Base-by-base conservation (phyloP, 2,113 vertebrate genomes). In the Coptodon rendalli region DNA sequence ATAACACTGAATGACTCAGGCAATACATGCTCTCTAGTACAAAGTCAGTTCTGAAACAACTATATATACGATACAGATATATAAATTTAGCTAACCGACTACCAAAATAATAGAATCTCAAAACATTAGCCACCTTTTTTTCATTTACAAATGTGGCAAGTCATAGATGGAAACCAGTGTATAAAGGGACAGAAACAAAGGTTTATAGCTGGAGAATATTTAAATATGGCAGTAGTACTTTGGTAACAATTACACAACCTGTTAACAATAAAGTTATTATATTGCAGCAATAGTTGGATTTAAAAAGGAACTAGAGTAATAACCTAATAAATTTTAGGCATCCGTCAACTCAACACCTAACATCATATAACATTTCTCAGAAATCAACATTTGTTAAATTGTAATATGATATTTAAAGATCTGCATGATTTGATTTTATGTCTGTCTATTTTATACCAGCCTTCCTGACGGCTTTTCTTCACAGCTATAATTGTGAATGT, bases 1-100 rank as follows among this genome's bases (percentile, higher is more conserved):
- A 85, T 89, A 66, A 86, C 61, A 27, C 63, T 88, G 84, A 90
- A 90, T 43, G 79, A 43, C 52, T 82, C 3, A 87, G 83, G 88
- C 88, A 87, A 83, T 87, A 87, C 68, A 88, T 85, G 56, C 81
- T 73, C 54, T 43, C n/a, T n/a, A 61, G 43, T 29, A 50, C 40
- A 56, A 86, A 88, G 57, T 52, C 61, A 22, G 11, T 59, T 82
- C 86, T 83, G 13, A 66, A 48, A 79, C 66, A 85, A 79, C 82
- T 54, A 81, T 79, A 59, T 31, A n/a, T 50, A 50, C 0, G 0
- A 63, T 16, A 76, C 11, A 6, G 7, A 45, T 40, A 16, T 34
- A 53, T 57, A 31, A 29, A 56, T 53, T 53, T 36, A 73, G 14
- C 73, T 53, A 27, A 19, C 9, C 4, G 4, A 50, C 19, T 50